These are phyloP conservation scores for Tyrophagus putrescentiae DNA, from an alignment of 1,140 invertebrate genomes.

Conservation along the genomic window DNA sequence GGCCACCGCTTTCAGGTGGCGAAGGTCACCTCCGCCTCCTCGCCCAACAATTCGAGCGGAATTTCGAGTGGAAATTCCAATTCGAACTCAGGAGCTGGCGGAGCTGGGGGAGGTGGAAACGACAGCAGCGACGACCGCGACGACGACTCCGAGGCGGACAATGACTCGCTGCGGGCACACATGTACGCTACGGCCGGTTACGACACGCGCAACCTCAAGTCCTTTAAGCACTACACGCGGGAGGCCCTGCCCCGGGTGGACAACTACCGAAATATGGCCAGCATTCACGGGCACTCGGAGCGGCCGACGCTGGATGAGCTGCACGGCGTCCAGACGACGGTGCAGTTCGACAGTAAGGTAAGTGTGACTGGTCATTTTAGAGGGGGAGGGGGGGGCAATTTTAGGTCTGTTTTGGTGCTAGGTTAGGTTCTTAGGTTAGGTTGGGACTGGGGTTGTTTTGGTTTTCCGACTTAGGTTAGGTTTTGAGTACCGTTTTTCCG, in stretches of 20 bases:
- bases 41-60: too few relatives aligned
- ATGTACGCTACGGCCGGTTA: conserved; percentile 33
- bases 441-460: too few relatives aligned
- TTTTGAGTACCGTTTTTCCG: too few relatives aligned
- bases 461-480: too few relatives aligned
- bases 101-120: conserved; percentile 12
- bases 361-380: conserved; percentile 10
- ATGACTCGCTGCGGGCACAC: conserved; percentile 3
- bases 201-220: conserved; percentile 60
- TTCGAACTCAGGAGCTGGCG: too few relatives aligned
- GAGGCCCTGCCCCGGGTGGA: conserved; percentile 78
- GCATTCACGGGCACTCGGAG: conserved; percentile 63
- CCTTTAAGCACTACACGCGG: conserved; percentile 68
- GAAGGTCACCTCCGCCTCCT: conserved; percentile 28
- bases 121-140: conserved; percentile 16
- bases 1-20: conserved; percentile 33
- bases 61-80: too few relatives aligned
- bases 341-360: conserved; percentile 24
- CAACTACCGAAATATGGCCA: conserved; percentile 85
- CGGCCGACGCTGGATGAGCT: conserved; percentile 80
- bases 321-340: conserved; percentile 44
- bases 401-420: too few relatives aligned
- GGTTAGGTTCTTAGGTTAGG: too few relatives aligned
- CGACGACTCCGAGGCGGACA: conserved; percentile 13
- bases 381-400: too few relatives aligned